Evolutionary conservation across 2,113 vertebrate species (phyloP), one percentile per base, ranked within the genome.

Genomic region (Oenanthe oenanthe): DNA sequence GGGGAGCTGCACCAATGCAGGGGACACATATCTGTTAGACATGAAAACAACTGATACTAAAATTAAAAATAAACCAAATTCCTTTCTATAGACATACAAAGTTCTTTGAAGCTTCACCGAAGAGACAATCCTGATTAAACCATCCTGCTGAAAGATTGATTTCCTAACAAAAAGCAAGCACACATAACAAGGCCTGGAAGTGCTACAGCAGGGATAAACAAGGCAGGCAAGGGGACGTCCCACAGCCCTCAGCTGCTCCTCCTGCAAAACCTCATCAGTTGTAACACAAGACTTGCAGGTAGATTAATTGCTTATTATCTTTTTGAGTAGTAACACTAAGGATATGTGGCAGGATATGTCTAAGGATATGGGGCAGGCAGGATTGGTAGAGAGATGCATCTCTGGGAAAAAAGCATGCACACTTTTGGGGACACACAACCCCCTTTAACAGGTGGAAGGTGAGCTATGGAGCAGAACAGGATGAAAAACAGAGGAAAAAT

Each of bases 141-240:
- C 65, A 71, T 38, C 12, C 10, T 0, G 0, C 22, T 65, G n/a
- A 76, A 92, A 73, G 67, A 77, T 6, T 0, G 0, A 36, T 68
- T 84, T 91, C 76, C 63, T 50, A 58, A 58, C 67, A 61, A 77
- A 68, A 56, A 65, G 31, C 72, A 85, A 70, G 38, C 5, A 62
- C 22, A 9, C 28, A 45, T 6, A 50, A 70, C 6, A 56, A 60
- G 26, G 21, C 51, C 51, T 66, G 47, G 34, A 89, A 67, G 51
- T 32, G 13, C 13, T 36, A 79, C 9, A 73, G 54, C 51, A 45
- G 34, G n/a, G 73, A 68, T 28, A 74, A 91, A 32, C 9, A 62
- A 54, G 26, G 26, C 11, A 4, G 11, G 12, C 7, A 22, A 12
- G 11, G 31, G 28, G 31, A 56, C 57, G 34, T 10, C 5, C 34